Conservation (phyloP, 2,797 vertebrate genomes). For the Cuniculus paca region DNA sequence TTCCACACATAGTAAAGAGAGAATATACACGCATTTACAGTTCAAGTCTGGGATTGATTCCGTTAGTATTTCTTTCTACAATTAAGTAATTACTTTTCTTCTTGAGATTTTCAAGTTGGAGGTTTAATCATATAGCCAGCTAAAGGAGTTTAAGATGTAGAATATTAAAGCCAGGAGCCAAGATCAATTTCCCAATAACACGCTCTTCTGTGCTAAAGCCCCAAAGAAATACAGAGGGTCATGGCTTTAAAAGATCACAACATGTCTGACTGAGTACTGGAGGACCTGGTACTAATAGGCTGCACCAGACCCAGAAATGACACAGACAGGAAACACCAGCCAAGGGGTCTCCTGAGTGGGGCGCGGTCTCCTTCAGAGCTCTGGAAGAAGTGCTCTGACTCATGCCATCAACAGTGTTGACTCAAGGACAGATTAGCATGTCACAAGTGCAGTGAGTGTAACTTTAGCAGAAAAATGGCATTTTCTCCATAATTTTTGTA, state of each 20-base stretch:
- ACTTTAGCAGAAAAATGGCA: constrained; percentile 33
- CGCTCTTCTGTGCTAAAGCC: neutral
- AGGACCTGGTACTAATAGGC: neutral
- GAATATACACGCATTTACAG: neutral
- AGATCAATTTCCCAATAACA: constrained; percentile 15
- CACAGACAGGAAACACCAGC: neutral
- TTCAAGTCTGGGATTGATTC: neutral
- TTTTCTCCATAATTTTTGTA: neutral
- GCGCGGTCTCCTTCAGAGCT: neutral
- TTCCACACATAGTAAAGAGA: neutral
- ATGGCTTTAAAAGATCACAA: constrained; percentile 49
- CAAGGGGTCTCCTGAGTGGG: neutral
- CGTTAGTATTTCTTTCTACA: neutral
- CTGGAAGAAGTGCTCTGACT: neutral
- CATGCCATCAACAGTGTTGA: neutral
- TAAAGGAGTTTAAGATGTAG: neutral
- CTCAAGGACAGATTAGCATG: neutral
- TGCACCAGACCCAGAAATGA: neutral
- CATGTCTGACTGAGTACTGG: neutral
- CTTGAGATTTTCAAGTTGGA: neutral
- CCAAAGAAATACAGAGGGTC: neutral
- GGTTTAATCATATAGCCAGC: neutral
- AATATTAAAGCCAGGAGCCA: constrained; percentile 19
- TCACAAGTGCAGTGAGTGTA: no score
- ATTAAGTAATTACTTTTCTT: constrained; percentile 13